Percentiles rank a stretch among this genome's conserved stretches.
Evolutionary conservation across 1,140 invertebrate species (phyloP).

Genomic region (Battus philenor): DNA sequence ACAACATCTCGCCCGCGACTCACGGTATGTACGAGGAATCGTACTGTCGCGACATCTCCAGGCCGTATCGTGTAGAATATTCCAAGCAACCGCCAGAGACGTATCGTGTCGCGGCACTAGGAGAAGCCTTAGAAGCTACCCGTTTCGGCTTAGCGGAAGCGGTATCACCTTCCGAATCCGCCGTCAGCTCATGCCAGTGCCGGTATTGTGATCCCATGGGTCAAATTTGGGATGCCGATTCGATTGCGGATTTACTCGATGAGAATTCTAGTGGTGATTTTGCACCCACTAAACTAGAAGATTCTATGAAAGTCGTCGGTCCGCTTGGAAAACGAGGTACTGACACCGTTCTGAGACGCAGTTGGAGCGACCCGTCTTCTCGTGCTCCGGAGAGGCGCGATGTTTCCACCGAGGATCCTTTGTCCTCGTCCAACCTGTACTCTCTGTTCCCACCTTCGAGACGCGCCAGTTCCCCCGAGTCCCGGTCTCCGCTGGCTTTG

Average conservation of each 20-base stretch:
- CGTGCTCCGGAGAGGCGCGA: constrained; percentile 57
- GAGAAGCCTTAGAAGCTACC: constrained; percentile 68
- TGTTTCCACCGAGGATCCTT: constrained; percentile 49
- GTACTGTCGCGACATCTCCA: constrained; percentile 58
- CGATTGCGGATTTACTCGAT: constrained; percentile 57
- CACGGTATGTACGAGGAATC: constrained; percentile 63
- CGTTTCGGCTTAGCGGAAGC: constrained; percentile 59
- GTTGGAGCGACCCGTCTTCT: constrained; percentile 79
- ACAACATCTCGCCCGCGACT: constrained; percentile 39
- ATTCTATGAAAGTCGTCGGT: constrained; percentile 69
- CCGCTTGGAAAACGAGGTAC: constrained; percentile 50
- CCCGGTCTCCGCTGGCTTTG: constrained; percentile 61
- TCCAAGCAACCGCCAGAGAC: constrained; percentile 51
- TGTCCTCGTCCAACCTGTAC: constrained; percentile 59
- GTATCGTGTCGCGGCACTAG: constrained; percentile 61
- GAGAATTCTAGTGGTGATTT: constrained; percentile 68
- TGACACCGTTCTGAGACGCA: constrained; percentile 75
- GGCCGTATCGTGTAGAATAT: constrained; percentile 63
- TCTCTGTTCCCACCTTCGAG: constrained; percentile 75
- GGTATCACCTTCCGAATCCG: constrained; percentile 62
- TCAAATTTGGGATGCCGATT: constrained; percentile 85
- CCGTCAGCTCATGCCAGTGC: constrained; percentile 83
- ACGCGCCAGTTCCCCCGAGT: constrained; percentile 65
- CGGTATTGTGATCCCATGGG: constrained; percentile 86
- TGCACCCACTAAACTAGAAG: constrained; percentile 64